Conservation (phyloP, 2,888 invertebrate genomes). For the Diarsia rubi region DNA sequence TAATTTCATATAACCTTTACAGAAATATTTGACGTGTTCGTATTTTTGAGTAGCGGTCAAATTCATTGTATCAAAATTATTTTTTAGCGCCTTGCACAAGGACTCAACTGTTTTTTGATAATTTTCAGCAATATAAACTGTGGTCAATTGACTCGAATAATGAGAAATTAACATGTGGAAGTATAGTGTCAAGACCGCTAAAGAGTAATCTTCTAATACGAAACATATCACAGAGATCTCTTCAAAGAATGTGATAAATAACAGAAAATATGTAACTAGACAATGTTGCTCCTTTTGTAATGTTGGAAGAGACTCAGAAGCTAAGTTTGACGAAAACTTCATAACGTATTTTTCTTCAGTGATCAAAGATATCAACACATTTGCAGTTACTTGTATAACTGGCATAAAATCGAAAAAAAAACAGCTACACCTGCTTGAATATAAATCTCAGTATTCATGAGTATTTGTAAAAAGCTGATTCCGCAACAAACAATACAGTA, state of each 20-base stretch:
- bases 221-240: too few relatives aligned
- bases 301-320: not conserved
- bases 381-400: not conserved
- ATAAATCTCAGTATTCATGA: not conserved
- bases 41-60: not conserved
- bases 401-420: not conserved
- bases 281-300: not conserved
- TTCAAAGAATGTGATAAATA: too few relatives aligned
- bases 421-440: not conserved
- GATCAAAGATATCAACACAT: not conserved
- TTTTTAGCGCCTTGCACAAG: not conserved
- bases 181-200: too few relatives aligned
- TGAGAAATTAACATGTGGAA: not conserved
- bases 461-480: not conserved
- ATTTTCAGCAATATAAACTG: not conserved
- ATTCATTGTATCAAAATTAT: not conserved
- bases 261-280: not conserved
- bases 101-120: not conserved
- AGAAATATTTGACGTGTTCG: not conserved
- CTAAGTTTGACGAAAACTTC: not conserved
- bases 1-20: not conserved
- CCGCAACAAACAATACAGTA: conserved; percentile 1
- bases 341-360: conserved; percentile 7
- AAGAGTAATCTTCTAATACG: too few relatives aligned
- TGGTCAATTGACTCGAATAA: not conserved